These are phyloP conservation scores for Eira barbara DNA, from an alignment of 2,113 vertebrate species.

Conservation along the genomic window DNA sequence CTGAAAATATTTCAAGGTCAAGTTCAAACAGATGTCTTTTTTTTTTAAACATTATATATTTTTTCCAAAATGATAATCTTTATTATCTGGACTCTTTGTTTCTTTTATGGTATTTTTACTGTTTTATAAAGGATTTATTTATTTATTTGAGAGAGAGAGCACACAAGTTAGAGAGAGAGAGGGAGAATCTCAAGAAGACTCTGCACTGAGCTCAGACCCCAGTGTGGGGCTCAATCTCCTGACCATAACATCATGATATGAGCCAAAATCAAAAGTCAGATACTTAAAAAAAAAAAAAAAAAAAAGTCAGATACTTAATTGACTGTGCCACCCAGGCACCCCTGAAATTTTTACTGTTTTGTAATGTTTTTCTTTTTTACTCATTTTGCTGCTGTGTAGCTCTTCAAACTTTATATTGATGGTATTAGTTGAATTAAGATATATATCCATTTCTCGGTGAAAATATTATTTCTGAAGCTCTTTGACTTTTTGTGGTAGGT, in stretches of 20 bases:
- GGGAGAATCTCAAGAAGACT: background rate
- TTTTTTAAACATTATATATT: background rate
- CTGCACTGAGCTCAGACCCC: background rate
- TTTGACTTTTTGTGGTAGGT: background rate
- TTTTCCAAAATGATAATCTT: background rate
- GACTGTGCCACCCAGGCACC: background rate
- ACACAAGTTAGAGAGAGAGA: background rate
- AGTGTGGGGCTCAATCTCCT: background rate
- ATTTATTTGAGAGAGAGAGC: too few relatives aligned
- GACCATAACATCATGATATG: background rate
- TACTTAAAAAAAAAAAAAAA: background rate
- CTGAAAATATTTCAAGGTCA: background rate
- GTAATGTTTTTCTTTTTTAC: background rate
- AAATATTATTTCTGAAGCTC: background rate
- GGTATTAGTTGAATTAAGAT: background rate
- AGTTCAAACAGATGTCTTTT: background rate
- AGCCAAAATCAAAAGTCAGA: background rate
- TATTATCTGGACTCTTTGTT: background rate
- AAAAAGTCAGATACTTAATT: background rate
- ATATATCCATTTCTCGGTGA: background rate
- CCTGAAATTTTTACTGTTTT: background rate
- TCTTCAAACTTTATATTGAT: background rate
- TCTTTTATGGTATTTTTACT: background rate
- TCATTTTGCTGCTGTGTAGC: background rate
- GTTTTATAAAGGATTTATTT: too few relatives aligned